Evolutionary conservation across 2,113 vertebrate species (phyloP).

Genomic region (Lasiurus cinereus): DNA sequence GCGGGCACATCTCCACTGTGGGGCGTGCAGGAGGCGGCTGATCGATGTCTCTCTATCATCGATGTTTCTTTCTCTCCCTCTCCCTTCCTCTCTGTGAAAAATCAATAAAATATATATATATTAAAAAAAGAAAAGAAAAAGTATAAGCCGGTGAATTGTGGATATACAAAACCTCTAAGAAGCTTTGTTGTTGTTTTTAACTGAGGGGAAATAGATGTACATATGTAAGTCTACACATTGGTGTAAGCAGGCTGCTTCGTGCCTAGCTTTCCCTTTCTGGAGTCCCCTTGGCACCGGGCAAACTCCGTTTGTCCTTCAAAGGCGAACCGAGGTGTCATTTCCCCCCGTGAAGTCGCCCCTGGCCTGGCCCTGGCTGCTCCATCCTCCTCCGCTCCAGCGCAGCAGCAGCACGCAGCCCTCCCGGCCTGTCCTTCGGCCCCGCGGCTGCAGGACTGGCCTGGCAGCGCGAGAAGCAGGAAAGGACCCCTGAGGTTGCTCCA

Average conservation of each 20-base stretch:
- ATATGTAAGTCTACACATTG: background rate
- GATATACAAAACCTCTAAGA: background rate
- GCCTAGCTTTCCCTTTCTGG: background rate
- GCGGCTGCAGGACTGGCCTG: background rate
- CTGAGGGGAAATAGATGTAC: background rate
- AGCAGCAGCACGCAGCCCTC: background rate
- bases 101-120: too few species aligned
- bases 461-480: background rate
- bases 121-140: too few species aligned
- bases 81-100: too few species aligned
- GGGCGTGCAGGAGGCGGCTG: too few species aligned
- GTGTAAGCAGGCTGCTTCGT: background rate
- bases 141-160: background rate
- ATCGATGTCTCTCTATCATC: too few species aligned
- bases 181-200: background rate
- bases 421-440: background rate
- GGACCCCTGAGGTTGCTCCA: background rate
- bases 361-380: background rate
- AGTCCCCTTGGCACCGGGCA: background rate
- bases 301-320: background rate
- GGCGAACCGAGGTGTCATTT: background rate
- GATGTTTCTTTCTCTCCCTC: too few species aligned
- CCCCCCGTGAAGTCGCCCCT: background rate
- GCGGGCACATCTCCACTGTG: too few species aligned
- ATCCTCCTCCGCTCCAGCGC: background rate